Percentiles rank a stretch among this genome's conserved stretches.
These are phyloP conservation scores for Dermatemys mawii DNA, from an alignment of 2,113 vertebrate genomes.

Conservation along the genomic window DNA sequence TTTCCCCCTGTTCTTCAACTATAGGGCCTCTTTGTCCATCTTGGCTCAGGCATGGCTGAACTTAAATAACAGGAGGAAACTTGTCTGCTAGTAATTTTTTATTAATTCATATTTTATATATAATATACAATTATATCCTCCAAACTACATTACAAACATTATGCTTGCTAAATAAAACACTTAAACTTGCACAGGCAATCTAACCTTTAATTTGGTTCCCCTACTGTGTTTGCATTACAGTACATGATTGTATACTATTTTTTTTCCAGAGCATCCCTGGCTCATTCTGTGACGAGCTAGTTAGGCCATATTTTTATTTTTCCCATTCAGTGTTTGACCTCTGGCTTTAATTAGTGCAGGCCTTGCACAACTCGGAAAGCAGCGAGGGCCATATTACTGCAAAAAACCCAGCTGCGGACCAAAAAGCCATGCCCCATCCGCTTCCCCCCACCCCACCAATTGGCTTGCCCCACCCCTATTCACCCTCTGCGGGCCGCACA, in stretches of 20 bases:
- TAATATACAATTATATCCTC: not conserved
- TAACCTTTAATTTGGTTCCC: not conserved
- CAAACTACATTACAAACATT: not conserved
- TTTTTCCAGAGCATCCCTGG: not conserved
- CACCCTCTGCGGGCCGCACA: too few species aligned
- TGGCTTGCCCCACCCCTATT: too few species aligned
- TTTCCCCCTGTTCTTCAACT: not conserved
- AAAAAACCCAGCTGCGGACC: too few species aligned
- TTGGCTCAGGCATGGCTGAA: not conserved
- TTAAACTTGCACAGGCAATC: too few species aligned
- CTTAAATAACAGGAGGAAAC: not conserved
- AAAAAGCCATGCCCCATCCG: too few species aligned
- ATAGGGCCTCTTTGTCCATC: not conserved
- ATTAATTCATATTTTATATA: not conserved
- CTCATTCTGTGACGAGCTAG: not conserved
- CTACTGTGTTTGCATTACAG: not conserved
- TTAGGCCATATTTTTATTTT: not conserved
- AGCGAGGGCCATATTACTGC: too few species aligned
- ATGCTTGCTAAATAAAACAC: not conserved
- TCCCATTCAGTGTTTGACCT: not conserved
- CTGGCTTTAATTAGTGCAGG: not conserved
- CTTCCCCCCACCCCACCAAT: too few species aligned
- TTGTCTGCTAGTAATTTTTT: not conserved
- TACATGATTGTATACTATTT: not conserved
- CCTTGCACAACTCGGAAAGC: too few species aligned